Evolutionary conservation across 2,797 vertebrate genomes (phyloP).

Genomic region (Anguilla anguilla): DNA sequence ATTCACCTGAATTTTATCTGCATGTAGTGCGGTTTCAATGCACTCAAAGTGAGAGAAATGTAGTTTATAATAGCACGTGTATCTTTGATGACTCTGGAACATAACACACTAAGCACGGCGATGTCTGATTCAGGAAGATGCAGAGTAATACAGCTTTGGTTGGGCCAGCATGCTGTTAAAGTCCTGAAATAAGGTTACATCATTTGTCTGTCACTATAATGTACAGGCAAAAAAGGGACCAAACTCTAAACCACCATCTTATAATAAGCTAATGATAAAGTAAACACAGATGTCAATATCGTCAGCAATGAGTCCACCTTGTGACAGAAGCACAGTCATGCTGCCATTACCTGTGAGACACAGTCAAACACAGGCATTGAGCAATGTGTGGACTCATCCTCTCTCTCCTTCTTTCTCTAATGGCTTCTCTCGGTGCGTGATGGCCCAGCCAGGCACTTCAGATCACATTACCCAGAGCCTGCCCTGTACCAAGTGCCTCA

Average conservation of each 20-base stretch:
- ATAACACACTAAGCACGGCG: background rate
- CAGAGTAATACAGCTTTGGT: background rate
- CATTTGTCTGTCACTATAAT: background rate
- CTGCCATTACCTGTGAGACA: conserved; percentile 23
- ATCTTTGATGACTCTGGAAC: too few species aligned
- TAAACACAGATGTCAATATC: background rate
- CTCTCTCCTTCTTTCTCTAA: conserved; percentile 39
- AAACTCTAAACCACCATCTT: background rate
- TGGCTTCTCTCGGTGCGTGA: conserved; percentile 42
- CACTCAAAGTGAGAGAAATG: too few species aligned
- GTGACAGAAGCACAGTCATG: background rate
- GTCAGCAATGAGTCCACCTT: background rate
- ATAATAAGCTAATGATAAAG: background rate
- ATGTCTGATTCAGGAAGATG: background rate
- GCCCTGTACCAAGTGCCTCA: conserved; percentile 60
- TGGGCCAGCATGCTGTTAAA: background rate
- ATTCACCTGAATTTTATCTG: too few species aligned
- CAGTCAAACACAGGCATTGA: background rate
- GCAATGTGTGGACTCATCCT: conserved; percentile 1
- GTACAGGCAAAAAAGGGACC: background rate
- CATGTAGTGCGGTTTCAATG: too few species aligned
- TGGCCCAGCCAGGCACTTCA: conserved; percentile 54
- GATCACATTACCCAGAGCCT: conserved; percentile 61
- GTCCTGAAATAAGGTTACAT: background rate
- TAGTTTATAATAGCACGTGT: too few species aligned